Percentiles rank a stretch among this genome's conserved stretches.
Conservation (phyloP, 2,113 vertebrate species). For the Formicarius rufipectus region DNA sequence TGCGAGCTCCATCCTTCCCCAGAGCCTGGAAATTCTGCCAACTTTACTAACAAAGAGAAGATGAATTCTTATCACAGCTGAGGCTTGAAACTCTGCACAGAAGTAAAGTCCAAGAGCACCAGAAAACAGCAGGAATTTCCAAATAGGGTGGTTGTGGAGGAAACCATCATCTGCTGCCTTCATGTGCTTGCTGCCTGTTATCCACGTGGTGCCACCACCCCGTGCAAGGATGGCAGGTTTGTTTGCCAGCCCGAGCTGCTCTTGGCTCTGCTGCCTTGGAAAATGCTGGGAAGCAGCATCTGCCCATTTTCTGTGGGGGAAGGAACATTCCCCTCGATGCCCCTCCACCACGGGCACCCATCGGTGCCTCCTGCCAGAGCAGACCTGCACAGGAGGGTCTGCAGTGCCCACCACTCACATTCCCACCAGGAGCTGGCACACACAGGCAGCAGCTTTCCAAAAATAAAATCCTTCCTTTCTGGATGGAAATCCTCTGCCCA, state of each 20-base stretch:
- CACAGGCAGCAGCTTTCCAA: background rate
- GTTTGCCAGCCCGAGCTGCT: background rate
- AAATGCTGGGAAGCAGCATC: background rate
- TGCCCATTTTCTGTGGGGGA: background rate
- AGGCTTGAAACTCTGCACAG: background rate
- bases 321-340: background rate
- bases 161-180: background rate
- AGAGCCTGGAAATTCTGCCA: background rate
- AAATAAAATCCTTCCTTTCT: background rate
- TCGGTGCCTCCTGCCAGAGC: background rate
- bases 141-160: too few species aligned
- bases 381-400: background rate
- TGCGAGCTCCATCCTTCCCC: background rate
- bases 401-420: background rate
- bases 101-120: background rate
- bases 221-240: background rate
- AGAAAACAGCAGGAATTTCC: background rate
- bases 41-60: background rate
- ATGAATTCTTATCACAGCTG: background rate
- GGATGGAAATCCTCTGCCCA: background rate
- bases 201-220: background rate
- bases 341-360: background rate
- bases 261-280: background rate
- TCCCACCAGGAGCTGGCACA: background rate
- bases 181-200: background rate